Conservation (phyloP, 2,113 vertebrate genomes). For the Rhinogobius similis region DNA sequence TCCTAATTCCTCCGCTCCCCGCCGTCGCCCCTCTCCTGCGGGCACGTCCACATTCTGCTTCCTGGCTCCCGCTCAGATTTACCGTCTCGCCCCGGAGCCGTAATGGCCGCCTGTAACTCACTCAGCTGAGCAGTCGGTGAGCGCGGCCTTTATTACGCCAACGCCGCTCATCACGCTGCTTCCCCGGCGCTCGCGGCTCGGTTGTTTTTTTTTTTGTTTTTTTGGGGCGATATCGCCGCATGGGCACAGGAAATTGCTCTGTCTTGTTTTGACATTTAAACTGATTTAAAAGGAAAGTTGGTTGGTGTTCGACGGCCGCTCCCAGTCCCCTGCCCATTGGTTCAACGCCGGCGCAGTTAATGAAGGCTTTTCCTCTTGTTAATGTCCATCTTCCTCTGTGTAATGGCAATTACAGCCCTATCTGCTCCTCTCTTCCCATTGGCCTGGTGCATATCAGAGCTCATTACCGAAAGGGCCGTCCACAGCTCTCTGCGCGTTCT, state of each 20-base stretch:
- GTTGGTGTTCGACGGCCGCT: constrained; percentile 24
- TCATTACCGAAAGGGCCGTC: neutral
- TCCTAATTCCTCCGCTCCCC: constrained; percentile 17
- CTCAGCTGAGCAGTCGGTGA: constrained; percentile 52
- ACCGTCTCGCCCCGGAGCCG: constrained; percentile 32
- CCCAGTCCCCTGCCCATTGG: neutral
- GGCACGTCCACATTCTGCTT: constrained; percentile 37
- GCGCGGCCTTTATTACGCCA: constrained; percentile 41
- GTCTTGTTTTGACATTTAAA: constrained; percentile 16
- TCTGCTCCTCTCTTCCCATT: constrained; percentile 28
- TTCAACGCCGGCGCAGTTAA: constrained; percentile 27
- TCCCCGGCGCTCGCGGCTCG: constrained; percentile 5
- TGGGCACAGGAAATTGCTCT: constrained; percentile 39
- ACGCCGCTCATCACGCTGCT: constrained; percentile 14
- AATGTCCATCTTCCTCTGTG: constrained; percentile 60
- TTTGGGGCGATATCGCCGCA: constrained; percentile 32
- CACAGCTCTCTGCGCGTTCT: neutral
- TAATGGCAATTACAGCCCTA: constrained; percentile 43
- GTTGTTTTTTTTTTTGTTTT: constrained; percentile 33
- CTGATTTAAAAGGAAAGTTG: constrained; percentile 43
- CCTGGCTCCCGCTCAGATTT: constrained; percentile 34
- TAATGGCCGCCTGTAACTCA: constrained; percentile 52
- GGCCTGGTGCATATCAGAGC: neutral
- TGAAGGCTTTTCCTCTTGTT: constrained; percentile 55
- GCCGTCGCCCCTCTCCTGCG: constrained; percentile 12